Evolutionary conservation across 2,888 invertebrate species (phyloP).

Genomic region (Sussaba pulchella): DNA sequence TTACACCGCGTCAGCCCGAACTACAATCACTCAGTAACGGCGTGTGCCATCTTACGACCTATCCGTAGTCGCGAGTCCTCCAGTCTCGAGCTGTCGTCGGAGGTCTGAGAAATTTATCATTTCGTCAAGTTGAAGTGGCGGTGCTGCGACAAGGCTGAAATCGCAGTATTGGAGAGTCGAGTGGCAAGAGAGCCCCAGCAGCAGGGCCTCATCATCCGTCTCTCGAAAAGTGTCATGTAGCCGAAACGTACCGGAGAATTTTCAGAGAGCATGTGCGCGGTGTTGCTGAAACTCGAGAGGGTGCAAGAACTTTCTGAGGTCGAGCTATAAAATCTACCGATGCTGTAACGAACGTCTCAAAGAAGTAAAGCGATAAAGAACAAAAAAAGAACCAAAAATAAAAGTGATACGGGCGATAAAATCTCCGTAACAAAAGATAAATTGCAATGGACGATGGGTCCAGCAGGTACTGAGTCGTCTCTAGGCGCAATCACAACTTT

Average conservation of each 20-base stretch:
- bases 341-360: constrained; percentile 3
- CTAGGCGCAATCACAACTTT: neutral
- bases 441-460: constrained; percentile 9
- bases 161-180: constrained; percentile 81
- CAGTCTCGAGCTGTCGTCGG: constrained; percentile 51
- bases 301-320: constrained; percentile 30
- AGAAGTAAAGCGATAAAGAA: neutral
- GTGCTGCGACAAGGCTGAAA: constrained; percentile 79
- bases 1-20: too few species aligned
- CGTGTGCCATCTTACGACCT: neutral
- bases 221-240: constrained; percentile 63
- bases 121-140: constrained; percentile 76
- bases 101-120: constrained; percentile 79
- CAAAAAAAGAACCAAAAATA: constrained; percentile 1
- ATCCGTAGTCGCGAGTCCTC: constrained; percentile 26
- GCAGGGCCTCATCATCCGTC: constrained; percentile 34
- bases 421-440: neutral
- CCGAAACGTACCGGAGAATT: constrained; percentile 60
- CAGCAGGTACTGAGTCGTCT: constrained; percentile 39
- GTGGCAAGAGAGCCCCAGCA: constrained; percentile 66
- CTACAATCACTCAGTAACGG: too few species aligned
- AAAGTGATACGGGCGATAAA: neutral
- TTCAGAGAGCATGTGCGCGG: constrained; percentile 50
- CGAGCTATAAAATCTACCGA: constrained; percentile 24
- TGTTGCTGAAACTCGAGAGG: constrained; percentile 43